Evolutionary conservation across 2,797 vertebrate species (phyloP).

Genomic region (Uromys caudimaculatus): DNA sequence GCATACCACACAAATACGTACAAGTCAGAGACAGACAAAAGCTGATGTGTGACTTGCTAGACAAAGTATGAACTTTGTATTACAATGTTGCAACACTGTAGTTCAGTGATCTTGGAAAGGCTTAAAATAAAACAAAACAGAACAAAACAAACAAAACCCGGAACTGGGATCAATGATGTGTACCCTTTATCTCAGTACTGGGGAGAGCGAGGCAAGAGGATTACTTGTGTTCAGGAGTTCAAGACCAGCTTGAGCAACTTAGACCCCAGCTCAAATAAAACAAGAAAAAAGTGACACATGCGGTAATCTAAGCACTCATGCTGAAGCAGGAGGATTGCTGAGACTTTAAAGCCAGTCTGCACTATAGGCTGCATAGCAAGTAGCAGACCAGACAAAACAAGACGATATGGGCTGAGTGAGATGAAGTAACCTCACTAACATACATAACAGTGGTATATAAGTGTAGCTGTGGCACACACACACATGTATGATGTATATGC

Average conservation of each 20-base stretch:
- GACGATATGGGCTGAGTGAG: not conserved
- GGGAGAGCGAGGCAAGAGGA: not conserved
- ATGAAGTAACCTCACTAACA: not conserved
- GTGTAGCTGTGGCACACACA: too few species aligned
- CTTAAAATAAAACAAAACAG: not conserved
- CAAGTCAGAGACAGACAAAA: not conserved
- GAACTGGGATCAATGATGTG: not conserved
- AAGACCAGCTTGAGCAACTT: not conserved
- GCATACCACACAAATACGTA: too few species aligned
- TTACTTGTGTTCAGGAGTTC: not conserved
- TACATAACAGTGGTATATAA: not conserved
- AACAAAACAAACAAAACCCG: not conserved
- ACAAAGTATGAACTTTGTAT: not conserved
- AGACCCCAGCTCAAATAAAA: not conserved
- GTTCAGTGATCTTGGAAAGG: not conserved
- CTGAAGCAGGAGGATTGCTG: not conserved
- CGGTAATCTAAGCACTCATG: not conserved
- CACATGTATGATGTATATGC: not conserved
- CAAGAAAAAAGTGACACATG: not conserved
- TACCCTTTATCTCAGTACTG: not conserved
- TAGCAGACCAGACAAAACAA: not conserved
- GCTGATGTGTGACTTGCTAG: not conserved
- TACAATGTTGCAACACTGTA: not conserved
- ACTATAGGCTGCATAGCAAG: not conserved
- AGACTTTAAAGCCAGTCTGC: not conserved